phyloP scores from a whole-genome alignment of 2,113 vertebrate genomes.

The Paradoxurus hermaphroditus region DNA sequence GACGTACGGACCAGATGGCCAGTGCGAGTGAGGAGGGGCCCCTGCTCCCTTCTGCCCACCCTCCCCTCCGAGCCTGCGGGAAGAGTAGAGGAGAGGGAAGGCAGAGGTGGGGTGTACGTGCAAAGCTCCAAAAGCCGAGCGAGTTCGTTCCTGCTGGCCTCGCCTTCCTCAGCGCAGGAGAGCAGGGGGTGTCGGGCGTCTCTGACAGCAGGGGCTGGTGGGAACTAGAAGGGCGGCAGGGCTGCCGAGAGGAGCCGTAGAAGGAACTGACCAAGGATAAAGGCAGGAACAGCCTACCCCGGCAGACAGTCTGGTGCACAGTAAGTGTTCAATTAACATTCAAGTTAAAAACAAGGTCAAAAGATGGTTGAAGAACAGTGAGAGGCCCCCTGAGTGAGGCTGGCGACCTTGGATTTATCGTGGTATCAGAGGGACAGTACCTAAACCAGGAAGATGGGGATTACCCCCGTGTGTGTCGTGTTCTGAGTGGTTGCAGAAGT shows the following conservation, averaged over 20 bases:
- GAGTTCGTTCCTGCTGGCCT: not conserved
- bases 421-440: not conserved
- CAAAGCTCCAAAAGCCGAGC: not conserved
- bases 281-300: not conserved
- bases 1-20: rapidly evolving
- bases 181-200: rapidly evolving
- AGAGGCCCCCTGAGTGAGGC: not conserved
- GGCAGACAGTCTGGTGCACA: not conserved
- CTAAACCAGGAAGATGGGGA: not conserved
- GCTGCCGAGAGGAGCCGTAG: not conserved
- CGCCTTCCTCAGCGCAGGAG: rapidly evolving
- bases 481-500: not conserved
- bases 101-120: too few relatives aligned
- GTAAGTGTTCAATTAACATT: not conserved
- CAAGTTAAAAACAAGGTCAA: not conserved
- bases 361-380: not conserved
- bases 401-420: not conserved
- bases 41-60: too few relatives aligned
- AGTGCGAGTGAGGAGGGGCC: too few relatives aligned
- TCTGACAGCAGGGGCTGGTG: rapidly evolving
- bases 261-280: not conserved
- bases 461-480: not conserved
- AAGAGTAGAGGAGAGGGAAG: not conserved
- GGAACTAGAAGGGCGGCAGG: not conserved
- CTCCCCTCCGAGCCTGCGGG: not conserved